These are phyloP conservation scores for Entomyzon cyanotis DNA, from an alignment of 2,113 vertebrate species.

Conservation along the genomic window DNA sequence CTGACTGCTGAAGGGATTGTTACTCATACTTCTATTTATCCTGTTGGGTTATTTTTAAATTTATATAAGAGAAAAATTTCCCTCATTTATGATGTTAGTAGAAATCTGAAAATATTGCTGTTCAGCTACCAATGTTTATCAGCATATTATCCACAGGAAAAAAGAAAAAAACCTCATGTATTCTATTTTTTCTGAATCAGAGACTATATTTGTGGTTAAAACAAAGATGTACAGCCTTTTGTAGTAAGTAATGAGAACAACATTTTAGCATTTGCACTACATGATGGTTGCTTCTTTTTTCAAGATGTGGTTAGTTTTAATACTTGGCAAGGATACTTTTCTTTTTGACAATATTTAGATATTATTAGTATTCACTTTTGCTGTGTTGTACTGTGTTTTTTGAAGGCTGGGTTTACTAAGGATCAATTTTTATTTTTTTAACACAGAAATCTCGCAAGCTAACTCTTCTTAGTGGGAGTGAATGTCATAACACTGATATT, in stretches of 20 bases:
- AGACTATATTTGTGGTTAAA: neutral
- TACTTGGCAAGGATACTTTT: neutral
- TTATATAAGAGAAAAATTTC: neutral
- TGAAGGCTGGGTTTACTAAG: neutral
- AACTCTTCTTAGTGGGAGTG: neutral
- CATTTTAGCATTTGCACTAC: neutral
- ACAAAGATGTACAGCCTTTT: neutral
- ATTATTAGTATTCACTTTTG: neutral
- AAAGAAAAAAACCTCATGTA: neutral
- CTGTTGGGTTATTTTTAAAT: accelerated
- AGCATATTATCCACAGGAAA: constrained; percentile 21
- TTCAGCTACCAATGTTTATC: neutral
- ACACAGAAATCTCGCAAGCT: neutral
- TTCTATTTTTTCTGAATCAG: neutral
- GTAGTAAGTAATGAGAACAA: neutral
- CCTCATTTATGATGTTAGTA: neutral
- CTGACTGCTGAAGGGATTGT: neutral
- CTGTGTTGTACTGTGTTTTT: neutral
- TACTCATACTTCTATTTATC: neutral
- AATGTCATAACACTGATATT: neutral
- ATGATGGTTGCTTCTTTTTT: neutral
- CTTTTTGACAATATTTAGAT: neutral
- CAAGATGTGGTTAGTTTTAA: neutral
- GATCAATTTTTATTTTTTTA: neutral
- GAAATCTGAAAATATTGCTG: constrained; percentile 25